A percentile compares a stretch with the other conserved stretches of the same genome.
Conservation (phyloP, 1,140 invertebrate species). For the Cherax destructor region DNA sequence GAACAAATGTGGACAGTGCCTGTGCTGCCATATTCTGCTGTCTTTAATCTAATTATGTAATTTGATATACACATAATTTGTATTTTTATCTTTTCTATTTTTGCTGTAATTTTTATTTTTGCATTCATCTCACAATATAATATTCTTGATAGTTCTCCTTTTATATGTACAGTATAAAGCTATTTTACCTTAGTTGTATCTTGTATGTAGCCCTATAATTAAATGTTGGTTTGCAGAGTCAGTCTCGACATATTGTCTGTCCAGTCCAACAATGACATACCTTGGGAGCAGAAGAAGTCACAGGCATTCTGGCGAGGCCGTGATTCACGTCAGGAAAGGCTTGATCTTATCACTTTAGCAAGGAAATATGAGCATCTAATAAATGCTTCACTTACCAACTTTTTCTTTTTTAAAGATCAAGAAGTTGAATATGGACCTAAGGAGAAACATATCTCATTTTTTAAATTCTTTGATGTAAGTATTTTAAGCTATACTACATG, state of each 20-base stretch:
- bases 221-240: slow-evolving; percentile 79
- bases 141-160: no score
- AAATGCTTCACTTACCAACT: slow-evolving; percentile 95
- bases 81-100: no score
- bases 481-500: no score
- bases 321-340: slow-evolving; percentile 88
- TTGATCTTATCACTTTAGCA: slow-evolving; percentile 89
- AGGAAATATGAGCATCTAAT: slow-evolving; percentile 86
- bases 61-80: no score
- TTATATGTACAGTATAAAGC: no score
- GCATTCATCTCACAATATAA: no score
- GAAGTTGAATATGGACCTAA: slow-evolving; percentile 90
- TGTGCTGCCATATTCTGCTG: no score
- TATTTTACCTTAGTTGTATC: no score
- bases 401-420: slow-evolving; percentile 95
- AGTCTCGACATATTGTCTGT: slow-evolving; percentile 92
- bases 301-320: slow-evolving; percentile 94
- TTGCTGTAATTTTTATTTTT: no score
- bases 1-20: no score
- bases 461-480: slow-evolving; percentile 95
- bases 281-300: slow-evolving; percentile 85
- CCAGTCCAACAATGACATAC: slow-evolving; percentile 84
- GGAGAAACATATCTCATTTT: slow-evolving; percentile 90
- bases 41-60: no score
- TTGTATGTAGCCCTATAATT: background rate